These are phyloP conservation scores for Chascanopsetta lugubris DNA, from an alignment of 2,113 vertebrate genomes.

Conservation along the genomic window DNA sequence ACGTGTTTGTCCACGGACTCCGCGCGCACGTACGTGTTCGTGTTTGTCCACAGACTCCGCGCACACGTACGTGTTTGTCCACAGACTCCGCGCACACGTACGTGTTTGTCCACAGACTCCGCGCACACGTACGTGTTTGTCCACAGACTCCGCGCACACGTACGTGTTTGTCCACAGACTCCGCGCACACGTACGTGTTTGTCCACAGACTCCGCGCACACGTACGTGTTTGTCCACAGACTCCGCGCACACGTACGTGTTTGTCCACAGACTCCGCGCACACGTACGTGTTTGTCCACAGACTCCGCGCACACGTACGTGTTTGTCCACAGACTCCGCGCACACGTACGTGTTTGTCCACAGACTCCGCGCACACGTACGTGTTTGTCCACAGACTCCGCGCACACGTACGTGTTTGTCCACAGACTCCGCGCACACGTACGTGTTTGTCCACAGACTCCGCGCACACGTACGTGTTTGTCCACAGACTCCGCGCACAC, in stretches of 20 bases:
- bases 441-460: constrained; percentile 2
- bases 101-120: too few species aligned
- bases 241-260: not conserved
- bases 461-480: too few species aligned
- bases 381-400: too few species aligned
- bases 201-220: too few species aligned
- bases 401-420: not conserved
- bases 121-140: not conserved
- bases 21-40: too few species aligned
- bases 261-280: not conserved
- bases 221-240: not conserved
- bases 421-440: not conserved
- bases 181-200: not conserved
- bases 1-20: too few species aligned
- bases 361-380: not conserved
- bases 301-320: too few species aligned
- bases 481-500: too few species aligned
- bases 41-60: not conserved
- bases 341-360: not conserved
- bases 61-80: not conserved
- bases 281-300: too few species aligned
- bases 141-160: not conserved
- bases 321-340: not conserved
- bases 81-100: not conserved
- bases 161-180: constrained; percentile 2